A percentile compares a stretch with the other conserved stretches of the same genome.
Conservation (phyloP, 53 echinoderm and acorn worm species). For the Echinarachnius parma region DNA sequence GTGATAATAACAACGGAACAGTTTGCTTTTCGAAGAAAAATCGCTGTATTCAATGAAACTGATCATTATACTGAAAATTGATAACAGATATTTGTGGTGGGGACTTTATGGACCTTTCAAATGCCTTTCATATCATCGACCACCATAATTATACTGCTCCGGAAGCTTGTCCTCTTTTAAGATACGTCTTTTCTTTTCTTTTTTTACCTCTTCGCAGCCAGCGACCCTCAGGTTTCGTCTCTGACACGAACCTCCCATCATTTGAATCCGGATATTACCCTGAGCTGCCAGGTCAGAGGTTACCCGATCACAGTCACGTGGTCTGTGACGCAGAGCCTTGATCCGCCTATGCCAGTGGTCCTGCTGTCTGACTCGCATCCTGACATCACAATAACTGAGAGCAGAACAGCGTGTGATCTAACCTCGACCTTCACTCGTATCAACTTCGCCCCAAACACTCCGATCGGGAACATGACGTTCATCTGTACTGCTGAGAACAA, state of each 20-base stretch:
- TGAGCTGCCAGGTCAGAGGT: constrained; percentile 35
- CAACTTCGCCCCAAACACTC: neutral
- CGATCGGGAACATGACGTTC: neutral
- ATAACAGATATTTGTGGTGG: too few relatives aligned
- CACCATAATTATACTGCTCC: too few relatives aligned
- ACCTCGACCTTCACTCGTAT: neutral
- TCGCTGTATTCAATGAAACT: too few relatives aligned
- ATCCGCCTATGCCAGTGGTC: neutral
- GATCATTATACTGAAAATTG: too few relatives aligned
- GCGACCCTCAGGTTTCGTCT: constrained; percentile 1
- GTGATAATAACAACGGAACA: too few relatives aligned
- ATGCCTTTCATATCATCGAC: too few relatives aligned
- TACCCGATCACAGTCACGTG: constrained; percentile 21
- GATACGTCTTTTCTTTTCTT: too few relatives aligned
- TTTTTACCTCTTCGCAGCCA: too few relatives aligned
- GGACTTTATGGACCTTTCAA: too few relatives aligned
- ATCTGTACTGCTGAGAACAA: neutral
- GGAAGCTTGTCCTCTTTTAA: too few relatives aligned
- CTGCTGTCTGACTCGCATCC: neutral
- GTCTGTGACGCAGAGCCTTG: neutral
- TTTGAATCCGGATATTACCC: neutral
- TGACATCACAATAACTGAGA: neutral
- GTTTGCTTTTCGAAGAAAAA: too few relatives aligned
- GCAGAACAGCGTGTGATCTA: neutral
- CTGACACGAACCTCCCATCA: neutral